phyloP scores from a whole-genome alignment of 2,888 invertebrate genomes.

The Hypolimnas misippus region DNA sequence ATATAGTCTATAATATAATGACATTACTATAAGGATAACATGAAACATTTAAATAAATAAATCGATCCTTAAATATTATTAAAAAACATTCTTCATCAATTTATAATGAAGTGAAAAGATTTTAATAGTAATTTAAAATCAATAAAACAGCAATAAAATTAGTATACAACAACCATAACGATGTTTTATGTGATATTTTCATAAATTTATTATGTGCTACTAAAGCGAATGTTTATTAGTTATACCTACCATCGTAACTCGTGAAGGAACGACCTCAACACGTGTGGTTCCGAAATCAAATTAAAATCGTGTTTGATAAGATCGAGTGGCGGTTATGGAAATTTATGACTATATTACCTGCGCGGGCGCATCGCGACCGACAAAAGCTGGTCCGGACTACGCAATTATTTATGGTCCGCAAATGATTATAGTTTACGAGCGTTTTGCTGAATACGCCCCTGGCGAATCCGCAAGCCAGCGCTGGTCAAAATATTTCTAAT shows the following conservation, averaged over 20 bases:
- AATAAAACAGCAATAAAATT: slow-evolving; percentile 43
- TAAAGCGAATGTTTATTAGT: slow-evolving; percentile 47
- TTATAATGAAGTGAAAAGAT: slow-evolving; percentile 19
- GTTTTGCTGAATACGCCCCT: slow-evolving; percentile 73
- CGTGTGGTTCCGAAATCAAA: slow-evolving; percentile 83
- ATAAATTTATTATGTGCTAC: slow-evolving; percentile 52
- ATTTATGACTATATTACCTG: slow-evolving; percentile 85
- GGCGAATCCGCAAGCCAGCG: slow-evolving; percentile 48
- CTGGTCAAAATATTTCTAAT: slow-evolving; percentile 23
- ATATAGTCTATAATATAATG: too few relatives aligned
- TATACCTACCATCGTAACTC: slow-evolving; percentile 71
- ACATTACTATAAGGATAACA: too few relatives aligned
- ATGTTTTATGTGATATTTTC: slow-evolving; percentile 43
- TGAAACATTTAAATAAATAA: too few relatives aligned
- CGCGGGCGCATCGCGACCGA: slow-evolving; percentile 76
- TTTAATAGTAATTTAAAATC: slow-evolving; percentile 33
- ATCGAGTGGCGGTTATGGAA: slow-evolving; percentile 84
- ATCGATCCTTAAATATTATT: not conserved
- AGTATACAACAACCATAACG: slow-evolving; percentile 40
- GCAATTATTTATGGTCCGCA: slow-evolving; percentile 81
- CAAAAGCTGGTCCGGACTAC: slow-evolving; percentile 75
- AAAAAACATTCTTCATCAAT: slow-evolving; percentile 9
- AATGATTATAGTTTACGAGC: slow-evolving; percentile 82
- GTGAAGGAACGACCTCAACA: slow-evolving; percentile 72
- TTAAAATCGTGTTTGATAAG: slow-evolving; percentile 84